Evolutionary conservation across 2,797 vertebrate species (phyloP), one percentile per base, ranked within the genome.

Genomic region (Smutsia temminckii): DNA sequence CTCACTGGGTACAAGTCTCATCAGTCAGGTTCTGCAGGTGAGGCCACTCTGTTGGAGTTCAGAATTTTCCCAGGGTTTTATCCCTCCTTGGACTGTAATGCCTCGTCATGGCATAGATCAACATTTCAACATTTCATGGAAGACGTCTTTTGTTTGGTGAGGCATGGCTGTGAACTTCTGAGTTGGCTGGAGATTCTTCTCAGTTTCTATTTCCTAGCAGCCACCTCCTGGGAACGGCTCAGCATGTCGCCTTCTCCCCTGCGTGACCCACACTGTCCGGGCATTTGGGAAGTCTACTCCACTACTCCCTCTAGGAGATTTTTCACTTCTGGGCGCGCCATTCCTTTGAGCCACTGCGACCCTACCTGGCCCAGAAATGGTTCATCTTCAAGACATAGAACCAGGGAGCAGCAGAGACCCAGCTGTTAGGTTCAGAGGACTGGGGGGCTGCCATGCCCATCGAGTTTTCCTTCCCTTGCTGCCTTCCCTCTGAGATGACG

Each of bases 211-310:
- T 59, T 74, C 51, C 37, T 86, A 72, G 74, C 0, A 27, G 71
- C 27, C 18, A 27, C 34, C 32, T 81, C 32, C 18, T 69, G 57
- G 79, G 61, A 63, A 2, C 4, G 5, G 21, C 80, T 29, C 27
- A 3, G 14, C 6, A 3, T 25, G 12, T 9, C 13, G 21, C 49
- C 3, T 9, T 14, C 37, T 11, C 11, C 42, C 5, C 25, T 6
- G 10, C 3, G 0, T 12, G 7, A 23, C 29, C n/a, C 12, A 6
- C 5, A 0, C 14, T 8, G 17, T 32, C 69, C 17, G 6, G 0
- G 2, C 2, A 10, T 25, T 51, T 0, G 3, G 8, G 46, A 91
- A 17, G 20, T 25, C 16, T 1, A 8, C 5, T 11, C 46, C 53
- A 5, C 21, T 5, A 9, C 55, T 27, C 37, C 11, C 23, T 64